phyloP scores from a whole-genome alignment of 2,113 vertebrate genomes.

The Hydropotes inermis region DNA sequence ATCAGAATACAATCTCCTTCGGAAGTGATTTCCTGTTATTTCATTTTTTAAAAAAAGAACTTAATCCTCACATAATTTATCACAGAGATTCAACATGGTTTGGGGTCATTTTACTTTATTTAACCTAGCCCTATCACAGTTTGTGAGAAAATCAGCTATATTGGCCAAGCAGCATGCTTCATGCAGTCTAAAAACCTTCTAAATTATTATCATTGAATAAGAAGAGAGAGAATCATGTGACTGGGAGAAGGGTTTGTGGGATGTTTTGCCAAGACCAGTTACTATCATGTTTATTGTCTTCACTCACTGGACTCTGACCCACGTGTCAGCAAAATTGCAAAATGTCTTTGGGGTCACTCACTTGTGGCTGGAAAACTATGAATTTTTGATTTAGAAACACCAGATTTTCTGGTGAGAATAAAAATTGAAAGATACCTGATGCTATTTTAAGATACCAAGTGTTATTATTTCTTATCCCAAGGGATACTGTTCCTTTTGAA shows the following conservation, averaged over 20 bases:
- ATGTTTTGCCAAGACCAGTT: background rate
- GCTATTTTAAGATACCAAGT: background rate
- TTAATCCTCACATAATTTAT: background rate
- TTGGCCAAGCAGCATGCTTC: background rate
- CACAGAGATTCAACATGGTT: background rate
- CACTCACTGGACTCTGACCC: background rate
- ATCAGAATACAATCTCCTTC: background rate
- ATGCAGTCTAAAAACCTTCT: background rate
- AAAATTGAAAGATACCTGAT: background rate
- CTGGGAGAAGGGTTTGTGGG: background rate
- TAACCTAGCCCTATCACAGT: background rate
- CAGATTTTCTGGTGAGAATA: background rate
- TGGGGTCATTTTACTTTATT: background rate
- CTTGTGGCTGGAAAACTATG: background rate
- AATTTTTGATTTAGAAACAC: background rate
- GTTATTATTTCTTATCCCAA: conserved; percentile 16
- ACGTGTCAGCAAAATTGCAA: background rate
- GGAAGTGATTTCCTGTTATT: background rate
- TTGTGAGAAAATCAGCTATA: background rate
- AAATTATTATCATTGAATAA: background rate
- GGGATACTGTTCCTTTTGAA: background rate
- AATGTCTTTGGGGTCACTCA: background rate
- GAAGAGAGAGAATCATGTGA: background rate
- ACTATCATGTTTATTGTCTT: background rate
- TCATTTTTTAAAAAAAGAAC: background rate